These are phyloP conservation scores for Philereme vetulata DNA, from an alignment of 2,888 invertebrate species.

Conservation along the genomic window DNA sequence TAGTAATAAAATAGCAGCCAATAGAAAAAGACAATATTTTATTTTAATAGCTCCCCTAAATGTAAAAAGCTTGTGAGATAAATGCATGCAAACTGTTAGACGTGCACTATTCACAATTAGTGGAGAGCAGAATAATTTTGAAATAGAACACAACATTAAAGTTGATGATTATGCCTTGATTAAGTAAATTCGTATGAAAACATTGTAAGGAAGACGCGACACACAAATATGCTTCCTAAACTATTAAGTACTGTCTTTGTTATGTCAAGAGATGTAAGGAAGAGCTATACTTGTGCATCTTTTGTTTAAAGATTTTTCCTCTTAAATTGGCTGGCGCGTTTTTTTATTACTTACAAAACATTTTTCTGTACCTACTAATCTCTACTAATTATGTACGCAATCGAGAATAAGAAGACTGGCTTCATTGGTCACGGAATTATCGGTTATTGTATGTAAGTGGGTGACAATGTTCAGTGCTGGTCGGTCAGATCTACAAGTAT, in stretches of 20 bases:
- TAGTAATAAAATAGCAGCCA: conserved; percentile 67
- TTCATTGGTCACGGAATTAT: conserved; percentile 7
- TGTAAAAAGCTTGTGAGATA: conserved; percentile 69
- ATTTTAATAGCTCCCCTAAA: conserved; percentile 64
- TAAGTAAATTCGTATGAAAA: conserved; percentile 44
- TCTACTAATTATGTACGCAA: neutral
- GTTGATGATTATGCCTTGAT: conserved; percentile 1
- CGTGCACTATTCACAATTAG: conserved; percentile 70
- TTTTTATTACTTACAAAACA: conserved; percentile 8
- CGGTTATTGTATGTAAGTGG: neutral
- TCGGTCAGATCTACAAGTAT: no score
- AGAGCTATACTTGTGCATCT: conserved; percentile 36
- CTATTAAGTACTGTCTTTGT: conserved; percentile 42
- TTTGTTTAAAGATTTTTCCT: conserved; percentile 20
- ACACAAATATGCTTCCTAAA: conserved; percentile 43
- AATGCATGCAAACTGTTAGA: conserved; percentile 76
- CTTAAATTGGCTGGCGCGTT: conserved; percentile 16
- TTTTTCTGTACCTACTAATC: neutral
- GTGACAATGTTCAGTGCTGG: neutral
- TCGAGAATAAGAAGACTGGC: conserved; percentile 1
- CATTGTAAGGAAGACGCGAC: conserved; percentile 64
- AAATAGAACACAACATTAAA: conserved; percentile 39
- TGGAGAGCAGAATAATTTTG: conserved; percentile 62
- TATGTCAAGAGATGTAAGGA: conserved; percentile 45
- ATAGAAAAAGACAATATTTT: conserved; percentile 66